Conservation (phyloP, 35 echinoderm and acorn worm genomes). For the Acanthaster planci region DNA sequence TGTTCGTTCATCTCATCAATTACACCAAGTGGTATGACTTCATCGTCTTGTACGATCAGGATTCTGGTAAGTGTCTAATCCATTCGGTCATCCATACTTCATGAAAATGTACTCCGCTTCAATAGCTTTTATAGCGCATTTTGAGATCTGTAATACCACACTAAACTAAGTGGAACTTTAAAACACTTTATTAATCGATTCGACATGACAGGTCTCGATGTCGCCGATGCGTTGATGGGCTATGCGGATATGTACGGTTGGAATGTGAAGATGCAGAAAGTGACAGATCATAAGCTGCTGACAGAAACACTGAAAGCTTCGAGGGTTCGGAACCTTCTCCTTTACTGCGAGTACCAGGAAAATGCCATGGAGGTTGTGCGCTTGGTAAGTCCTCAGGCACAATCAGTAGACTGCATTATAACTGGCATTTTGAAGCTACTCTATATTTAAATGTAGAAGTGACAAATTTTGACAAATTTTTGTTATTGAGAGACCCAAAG, state of each 20-base stretch:
- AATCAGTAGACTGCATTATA: neutral
- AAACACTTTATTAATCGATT: neutral
- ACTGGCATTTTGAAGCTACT: neutral
- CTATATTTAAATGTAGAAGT: neutral
- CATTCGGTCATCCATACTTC: neutral
- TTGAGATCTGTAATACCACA: neutral
- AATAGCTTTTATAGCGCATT: neutral
- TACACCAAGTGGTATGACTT: slow-evolving; percentile 93
- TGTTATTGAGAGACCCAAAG: too few species aligned
- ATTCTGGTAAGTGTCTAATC: slow-evolving; percentile 51
- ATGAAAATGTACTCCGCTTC: neutral
- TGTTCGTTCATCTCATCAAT: slow-evolving; percentile 68
- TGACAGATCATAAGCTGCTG: slow-evolving; percentile 41
- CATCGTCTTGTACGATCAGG: slow-evolving; percentile 74
- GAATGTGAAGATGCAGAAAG: slow-evolving; percentile 55
- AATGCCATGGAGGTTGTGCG: slow-evolving; percentile 52
- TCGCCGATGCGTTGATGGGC: slow-evolving; percentile 64
- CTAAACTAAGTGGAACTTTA: neutral
- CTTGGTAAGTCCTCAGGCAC: slow-evolving; percentile 37
- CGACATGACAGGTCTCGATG: neutral
- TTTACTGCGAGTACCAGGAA: slow-evolving; percentile 86
- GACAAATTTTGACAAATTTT: neutral
- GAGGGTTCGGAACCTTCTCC: slow-evolving; percentile 71
- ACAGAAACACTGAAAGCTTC: slow-evolving; percentile 38
- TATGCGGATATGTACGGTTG: slow-evolving; percentile 51